phyloP scores from a whole-genome alignment of 64 coral and sea anemone species.

The Cladopsammia gracilis region DNA sequence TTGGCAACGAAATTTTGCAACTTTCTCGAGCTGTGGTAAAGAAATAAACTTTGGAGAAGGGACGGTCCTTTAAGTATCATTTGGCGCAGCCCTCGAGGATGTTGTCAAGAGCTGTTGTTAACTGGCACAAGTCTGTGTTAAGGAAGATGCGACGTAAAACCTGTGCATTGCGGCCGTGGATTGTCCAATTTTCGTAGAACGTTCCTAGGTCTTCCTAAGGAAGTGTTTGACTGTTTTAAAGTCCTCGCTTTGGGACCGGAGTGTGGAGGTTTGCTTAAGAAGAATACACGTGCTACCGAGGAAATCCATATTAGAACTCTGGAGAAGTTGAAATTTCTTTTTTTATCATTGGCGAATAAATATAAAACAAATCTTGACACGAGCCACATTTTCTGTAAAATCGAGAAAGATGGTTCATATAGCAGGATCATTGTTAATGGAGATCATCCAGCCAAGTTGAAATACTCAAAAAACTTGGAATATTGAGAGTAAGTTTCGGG shows the following conservation, averaged over 20 bases:
- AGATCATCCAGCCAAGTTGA: conserved; percentile 22
- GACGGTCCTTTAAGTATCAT: conserved; percentile 52
- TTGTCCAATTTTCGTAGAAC: neutral
- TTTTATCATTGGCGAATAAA: too few relatives aligned
- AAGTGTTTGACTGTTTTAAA: conserved; percentile 9
- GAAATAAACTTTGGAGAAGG: conserved; percentile 29
- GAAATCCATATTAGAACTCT: conserved; percentile 1
- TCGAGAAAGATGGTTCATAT: conserved; percentile 21
- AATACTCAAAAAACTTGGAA: conserved; percentile 44
- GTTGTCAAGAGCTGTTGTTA: neutral
- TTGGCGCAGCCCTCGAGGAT: conserved; percentile 31
- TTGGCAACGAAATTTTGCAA: conserved; percentile 53
- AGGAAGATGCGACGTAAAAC: conserved; percentile 38
- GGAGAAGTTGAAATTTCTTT: too few relatives aligned
- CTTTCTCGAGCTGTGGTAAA: conserved; percentile 51
- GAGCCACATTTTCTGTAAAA: neutral
- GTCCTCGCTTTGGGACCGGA: too few relatives aligned
- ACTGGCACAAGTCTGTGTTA: conserved; percentile 42
- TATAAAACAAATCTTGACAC: too few relatives aligned
- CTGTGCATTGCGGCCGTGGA: conserved; percentile 6
- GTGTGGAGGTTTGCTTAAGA: too few relatives aligned
- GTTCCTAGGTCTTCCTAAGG: conserved; percentile 19
- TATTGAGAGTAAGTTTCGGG: neutral
- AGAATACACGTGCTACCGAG: conserved; percentile 1
- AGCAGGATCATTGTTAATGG: conserved; percentile 6